Evolutionary conservation across 2,797 vertebrate species (phyloP).

Genomic region (Eidolon dupreanum): DNA sequence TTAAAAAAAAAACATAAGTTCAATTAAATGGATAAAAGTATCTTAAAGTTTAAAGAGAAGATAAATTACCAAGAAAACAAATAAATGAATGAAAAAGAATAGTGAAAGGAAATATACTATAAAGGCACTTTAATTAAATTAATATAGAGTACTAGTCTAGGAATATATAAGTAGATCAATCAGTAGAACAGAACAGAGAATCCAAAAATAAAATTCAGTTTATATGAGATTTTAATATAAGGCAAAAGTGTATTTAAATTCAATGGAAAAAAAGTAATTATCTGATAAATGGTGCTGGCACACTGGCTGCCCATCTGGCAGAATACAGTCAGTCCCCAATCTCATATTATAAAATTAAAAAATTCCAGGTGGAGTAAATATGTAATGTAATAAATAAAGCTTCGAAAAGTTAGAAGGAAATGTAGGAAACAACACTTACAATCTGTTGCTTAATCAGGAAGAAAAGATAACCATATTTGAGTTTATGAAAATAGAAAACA

Average conservation of each 20-base stretch:
- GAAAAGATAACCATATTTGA: not conserved
- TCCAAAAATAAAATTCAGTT: conserved; percentile 15
- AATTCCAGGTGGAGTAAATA: conserved; percentile 50
- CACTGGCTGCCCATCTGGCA: conserved; percentile 37
- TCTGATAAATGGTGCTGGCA: conserved; percentile 4
- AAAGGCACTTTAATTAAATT: not conserved
- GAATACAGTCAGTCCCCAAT: not conserved
- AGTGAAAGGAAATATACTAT: not conserved
- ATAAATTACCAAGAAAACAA: not conserved
- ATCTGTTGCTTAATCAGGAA: conserved; percentile 47
- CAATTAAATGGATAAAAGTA: conserved; percentile 20
- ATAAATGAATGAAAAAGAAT: not conserved
- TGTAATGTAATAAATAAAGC: conserved; percentile 47
- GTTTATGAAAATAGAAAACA: conserved; percentile 35
- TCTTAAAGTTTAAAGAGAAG: conserved; percentile 37
- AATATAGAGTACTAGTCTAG: not conserved
- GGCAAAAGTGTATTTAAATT: conserved; percentile 1
- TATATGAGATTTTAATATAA: conserved; percentile 14
- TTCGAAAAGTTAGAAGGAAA: conserved; percentile 21
- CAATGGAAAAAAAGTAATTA: not conserved
- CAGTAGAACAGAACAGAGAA: not conserved
- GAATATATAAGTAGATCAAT: not conserved
- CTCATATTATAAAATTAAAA: conserved; percentile 43
- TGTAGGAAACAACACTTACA: not conserved
- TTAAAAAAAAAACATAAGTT: conserved; percentile 7